Evolutionary conservation across 2,113 vertebrate species (phyloP).

Genomic region (Ailurus styani): DNA sequence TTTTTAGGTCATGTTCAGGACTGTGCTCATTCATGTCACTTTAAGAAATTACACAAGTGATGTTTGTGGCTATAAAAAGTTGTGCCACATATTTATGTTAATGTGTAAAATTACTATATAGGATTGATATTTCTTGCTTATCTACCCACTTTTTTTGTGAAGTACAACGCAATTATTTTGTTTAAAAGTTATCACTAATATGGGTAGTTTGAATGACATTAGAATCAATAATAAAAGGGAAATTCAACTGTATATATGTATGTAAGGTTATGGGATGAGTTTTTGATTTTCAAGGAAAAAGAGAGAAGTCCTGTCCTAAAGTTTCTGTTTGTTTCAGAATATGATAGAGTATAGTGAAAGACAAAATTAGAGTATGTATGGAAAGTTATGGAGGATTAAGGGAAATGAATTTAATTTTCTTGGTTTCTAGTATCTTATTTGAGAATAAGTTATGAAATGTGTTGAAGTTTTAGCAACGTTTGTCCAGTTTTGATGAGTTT

Average conservation of each 20-base stretch:
- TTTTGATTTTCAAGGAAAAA: background rate
- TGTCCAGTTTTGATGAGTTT: background rate
- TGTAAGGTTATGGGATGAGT: background rate
- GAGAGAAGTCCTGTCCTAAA: background rate
- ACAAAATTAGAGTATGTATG: background rate
- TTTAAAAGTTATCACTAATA: background rate
- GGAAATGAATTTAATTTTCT: background rate
- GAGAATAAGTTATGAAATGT: background rate
- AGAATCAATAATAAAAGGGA: background rate
- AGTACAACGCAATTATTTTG: background rate
- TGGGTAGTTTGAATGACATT: background rate
- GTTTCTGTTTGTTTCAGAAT: background rate
- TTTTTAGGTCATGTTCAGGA: background rate
- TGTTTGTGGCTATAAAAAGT: background rate
- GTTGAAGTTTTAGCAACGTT: background rate
- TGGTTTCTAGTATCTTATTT: background rate
- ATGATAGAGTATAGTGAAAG: background rate
- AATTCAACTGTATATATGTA: background rate
- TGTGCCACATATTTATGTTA: background rate
- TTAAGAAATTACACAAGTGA: background rate
- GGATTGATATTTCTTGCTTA: background rate
- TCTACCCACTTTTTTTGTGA: background rate
- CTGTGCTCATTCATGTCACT: background rate
- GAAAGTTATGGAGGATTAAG: background rate
- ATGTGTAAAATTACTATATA: background rate